Base-by-base conservation (phyloP, 2,113 vertebrate species). In the Myocastor coypus region DNA sequence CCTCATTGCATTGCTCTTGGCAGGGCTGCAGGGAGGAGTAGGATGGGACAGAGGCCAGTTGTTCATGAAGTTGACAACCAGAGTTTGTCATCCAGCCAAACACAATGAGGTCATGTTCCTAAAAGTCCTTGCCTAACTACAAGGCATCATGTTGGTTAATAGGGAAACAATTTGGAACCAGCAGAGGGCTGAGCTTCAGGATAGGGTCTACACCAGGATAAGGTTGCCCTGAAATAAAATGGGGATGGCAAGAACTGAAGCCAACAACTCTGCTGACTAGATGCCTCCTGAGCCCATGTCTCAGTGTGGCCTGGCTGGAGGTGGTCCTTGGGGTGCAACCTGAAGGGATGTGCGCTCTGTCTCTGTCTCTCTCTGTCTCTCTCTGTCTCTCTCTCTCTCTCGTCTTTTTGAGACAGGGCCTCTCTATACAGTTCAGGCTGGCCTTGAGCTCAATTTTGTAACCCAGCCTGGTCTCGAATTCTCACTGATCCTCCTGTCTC, bases 171-270 rank as follows among this genome's bases (percentile, higher is more conserved):
- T 26, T 10, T 30, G 57, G 68, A 59, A 28, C 9, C n/a, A 12
- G 83, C 10, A 4, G 30, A 1, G 22, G 80, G 13, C 63, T 37
- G 9, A 7, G 52, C 30, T 46, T 40, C 0, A 0, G 71, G 19
- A 17, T 0, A 11, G n/a, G 11, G 32, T 32, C 19, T 40, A 6
- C 2, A 11, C 32, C 2, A 12, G 50, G 37, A 2, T 9, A 69
- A 34, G 42, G 14, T 3, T 0, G 46, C 32, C 71, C n/a, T 20
- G 14, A 55, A 50, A 32, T 30, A 22, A 46, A 46, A 40, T 19
- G 37, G 37, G 8, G 28, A 32, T 28, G 0, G 12, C 4, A 3
- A 46, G 83, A 64, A 4, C 9, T 37, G 30, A 30, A 6, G 61
- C 61, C 10, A 1, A 10, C 61, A 46, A 28, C 83, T 64, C 26